Base-by-base conservation (phyloP, 1,140 invertebrate genomes). In the Euwallacea fornicatus region DNA sequence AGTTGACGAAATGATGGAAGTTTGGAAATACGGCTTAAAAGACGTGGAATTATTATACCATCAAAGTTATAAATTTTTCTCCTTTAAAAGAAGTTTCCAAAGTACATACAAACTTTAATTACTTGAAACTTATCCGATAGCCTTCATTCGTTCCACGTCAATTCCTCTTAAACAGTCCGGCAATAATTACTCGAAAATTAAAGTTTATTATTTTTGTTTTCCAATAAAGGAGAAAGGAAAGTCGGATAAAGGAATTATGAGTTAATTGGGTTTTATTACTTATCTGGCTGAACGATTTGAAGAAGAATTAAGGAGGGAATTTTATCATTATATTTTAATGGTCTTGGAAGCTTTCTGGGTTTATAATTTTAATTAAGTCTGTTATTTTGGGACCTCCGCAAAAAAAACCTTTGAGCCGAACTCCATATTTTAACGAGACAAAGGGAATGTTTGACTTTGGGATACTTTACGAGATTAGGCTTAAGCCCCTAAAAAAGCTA, bases 261-360 rank as follows among this genome's bases (percentile, higher is more conserved):
- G 69, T 71, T 71, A 71, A 71, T 71, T 71, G 69, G 69, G 62
- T 71, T 71, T 71, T 71, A 71, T 71, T 71, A 71, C 62, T 71
- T 71, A 63, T 71, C 69, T 66, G 69, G 63, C 41, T 65, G 69
- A 71, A 71, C 61, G 69, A 55, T 71, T 71, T 56, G 50, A 65
- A 56, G 61, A 56, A 71, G 69, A 70, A 70, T 70, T 63, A 56
- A 63, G 68, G 42, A 65, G 50, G 58, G 21, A 55, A 58, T 61
- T 60, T 64, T 70, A 70, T 70, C 68, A 33, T 70, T 63, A 56
- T n/a, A 70, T 15, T 47, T 69, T 70, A 69, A 62, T 61, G 43
- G 68, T 13, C 44, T 33, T 56, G 60, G 41, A 63, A 64, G 33
- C 21, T 61, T 58, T 15, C 42, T 6, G 54, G 56, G 43, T 65